Evolutionary conservation across 1,140 invertebrate genomes (phyloP), one percentile per base, ranked within the genome.

Genomic region (Nymphalis io): DNA sequence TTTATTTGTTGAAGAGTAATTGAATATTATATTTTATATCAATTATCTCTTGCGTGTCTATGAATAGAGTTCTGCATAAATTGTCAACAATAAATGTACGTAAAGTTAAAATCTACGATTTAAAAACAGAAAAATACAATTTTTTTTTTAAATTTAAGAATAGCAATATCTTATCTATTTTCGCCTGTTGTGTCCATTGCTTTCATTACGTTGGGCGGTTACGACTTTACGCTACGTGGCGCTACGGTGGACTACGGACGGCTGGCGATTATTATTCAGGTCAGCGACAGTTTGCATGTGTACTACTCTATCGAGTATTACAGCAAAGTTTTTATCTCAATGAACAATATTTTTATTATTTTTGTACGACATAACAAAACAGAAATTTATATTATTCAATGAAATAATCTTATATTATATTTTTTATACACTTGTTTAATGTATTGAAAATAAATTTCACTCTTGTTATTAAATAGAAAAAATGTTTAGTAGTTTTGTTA

Each of bases 191-290:
- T 15, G 20, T 8, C 38, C 44, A 38, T 62, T 39, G 60, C 23
- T 62, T 60, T 60, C 38, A 42, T 38, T 23, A 33, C 12, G 60
- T 33, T 16, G 18, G 64, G 72, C 68, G 65, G 62, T 75, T 74
- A 77, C 63, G 67, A 66, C 67, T 57, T 75, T 74, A 62, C 40
- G 74, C 68, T 76, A 78, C 72, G 70, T 60, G 60, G 53, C 53
- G 73, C 73, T 76, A 80, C 75, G 78, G 53, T 60, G 68, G 58
- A 73, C 72, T 73, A 73, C 72, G 72, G 61, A 68, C 71, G 60
- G 70, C 65, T 70, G 27, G 58, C 68, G 63, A 67, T 58, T 63
- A 65, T 63, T 74, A 71, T 74, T 63, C 71, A 74, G 73, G 73
- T 74, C 73, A 74, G 20, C 73, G 27, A 55, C 55, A 68, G 60